Base-by-base conservation (phyloP, 2,797 vertebrate genomes). In the Ispidina lecontei region DNA sequence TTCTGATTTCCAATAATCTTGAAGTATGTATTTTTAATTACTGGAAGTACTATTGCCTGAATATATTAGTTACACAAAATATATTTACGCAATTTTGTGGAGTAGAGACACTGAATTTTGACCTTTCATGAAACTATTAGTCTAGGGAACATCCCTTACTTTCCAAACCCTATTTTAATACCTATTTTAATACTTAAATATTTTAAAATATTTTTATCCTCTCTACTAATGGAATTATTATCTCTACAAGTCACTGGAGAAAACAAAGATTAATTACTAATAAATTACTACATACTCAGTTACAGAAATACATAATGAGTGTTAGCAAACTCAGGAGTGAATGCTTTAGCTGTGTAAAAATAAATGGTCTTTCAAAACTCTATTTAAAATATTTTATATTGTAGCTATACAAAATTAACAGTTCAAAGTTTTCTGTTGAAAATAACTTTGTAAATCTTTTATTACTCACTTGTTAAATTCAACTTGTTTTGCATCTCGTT, bases 141-240 rank as follows among this genome's bases (percentile, higher is more conserved):
- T 84, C 37, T 35, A 2, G 37, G 33, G 17, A 82, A 67, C 77
- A 75, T 37, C 6, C 8, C 81, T 44, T 93, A 31, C 35, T 73
- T 82, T 90, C 55, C 26, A 89, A 78, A 89, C 87, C 56, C 31
- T 82, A 6, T 64, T 94, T 78, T 84, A 91, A 86, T 92, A 22
- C 60, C n/a, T 82, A 6, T 64, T 94, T 78, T 84, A 91, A 86
- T 92, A 22, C 37, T 37, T 37, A 37, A 37, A 37, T 37, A 37
- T 37, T 37, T 35, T 35, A 10, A 35, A 35, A 35, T 35, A 35
- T 35, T 35, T 35, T 64, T 26, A 23, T 88, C 22, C 13, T 70
- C 13, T 70, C 20, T 87, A 9, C 59, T 39, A 72, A 72, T 58
- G 46, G 46, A 87, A 71, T 73, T 80, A 60, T 19, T 6, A 31